These are phyloP conservation scores for Sarcophaga rosellei DNA, from an alignment of 2,888 invertebrate species.

Conservation along the genomic window DNA sequence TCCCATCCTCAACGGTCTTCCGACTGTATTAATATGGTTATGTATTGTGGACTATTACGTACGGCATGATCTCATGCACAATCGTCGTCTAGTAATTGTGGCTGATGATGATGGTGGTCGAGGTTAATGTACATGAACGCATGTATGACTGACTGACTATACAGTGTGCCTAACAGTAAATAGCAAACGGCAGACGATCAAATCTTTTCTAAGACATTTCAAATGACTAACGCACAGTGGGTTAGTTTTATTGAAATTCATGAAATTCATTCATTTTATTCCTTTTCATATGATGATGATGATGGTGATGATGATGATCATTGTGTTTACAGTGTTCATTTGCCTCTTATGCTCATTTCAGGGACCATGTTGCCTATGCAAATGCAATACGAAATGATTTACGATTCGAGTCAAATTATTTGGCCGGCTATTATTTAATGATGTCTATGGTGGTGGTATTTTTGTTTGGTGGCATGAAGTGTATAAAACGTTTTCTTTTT, in stretches of 20 bases:
- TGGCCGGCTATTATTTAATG: constrained; percentile 30
- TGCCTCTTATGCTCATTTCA: background rate
- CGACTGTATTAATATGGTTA: background rate
- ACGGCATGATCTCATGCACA: constrained; percentile 16
- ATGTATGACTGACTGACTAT: background rate
- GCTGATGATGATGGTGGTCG: background rate
- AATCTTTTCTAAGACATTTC: background rate
- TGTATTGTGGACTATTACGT: constrained; percentile 2
- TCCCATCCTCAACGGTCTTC: background rate
- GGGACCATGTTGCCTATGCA: constrained; percentile 1
- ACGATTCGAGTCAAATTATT: constrained; percentile 39
- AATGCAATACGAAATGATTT: constrained; percentile 4
- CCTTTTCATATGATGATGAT: too few relatives aligned
- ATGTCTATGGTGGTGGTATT: background rate
- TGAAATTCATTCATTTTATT: too few relatives aligned
- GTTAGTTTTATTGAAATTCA: background rate
- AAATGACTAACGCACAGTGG: background rate
- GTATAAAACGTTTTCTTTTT: too few relatives aligned
- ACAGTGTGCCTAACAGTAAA: background rate
- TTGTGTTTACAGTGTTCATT: background rate
- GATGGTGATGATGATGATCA: too few relatives aligned
- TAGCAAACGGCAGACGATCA: background rate
- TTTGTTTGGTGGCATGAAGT: background rate
- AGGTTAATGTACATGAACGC: constrained; percentile 12
- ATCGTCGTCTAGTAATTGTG: constrained; percentile 11